A percentile compares a stretch with the other conserved stretches of the same genome.
Conservation (phyloP, 2,888 invertebrate genomes). For the Tuta absoluta region DNA sequence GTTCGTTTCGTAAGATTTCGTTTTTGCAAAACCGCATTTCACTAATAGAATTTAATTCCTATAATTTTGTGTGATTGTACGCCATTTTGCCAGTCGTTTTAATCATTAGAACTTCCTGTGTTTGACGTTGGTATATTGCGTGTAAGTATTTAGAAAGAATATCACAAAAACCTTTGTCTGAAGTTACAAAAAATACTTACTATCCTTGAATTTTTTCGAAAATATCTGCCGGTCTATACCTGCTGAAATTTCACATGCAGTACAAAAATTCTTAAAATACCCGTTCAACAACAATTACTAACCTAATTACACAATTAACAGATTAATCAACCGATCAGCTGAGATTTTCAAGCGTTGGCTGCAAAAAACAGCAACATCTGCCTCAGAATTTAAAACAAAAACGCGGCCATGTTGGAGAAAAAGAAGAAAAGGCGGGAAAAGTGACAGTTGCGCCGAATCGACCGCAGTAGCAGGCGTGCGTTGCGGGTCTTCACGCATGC, state of each 20-base stretch:
- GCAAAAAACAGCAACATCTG: constrained; percentile 60
- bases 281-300: constrained; percentile 47
- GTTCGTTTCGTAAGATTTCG: constrained; percentile 36
- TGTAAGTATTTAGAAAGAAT: not conserved
- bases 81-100: constrained; percentile 45
- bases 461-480: constrained; percentile 50
- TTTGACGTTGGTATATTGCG: constrained; percentile 33
- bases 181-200: not conserved
- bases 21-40: constrained; percentile 45
- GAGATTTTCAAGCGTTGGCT: constrained; percentile 52
- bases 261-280: constrained; percentile 50
- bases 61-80: constrained; percentile 50
- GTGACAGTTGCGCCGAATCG: constrained; percentile 68
- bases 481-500: constrained; percentile 58
- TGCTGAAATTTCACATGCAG: not conserved
- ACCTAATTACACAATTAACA: constrained; percentile 52
- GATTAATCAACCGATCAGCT: constrained; percentile 52
- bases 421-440: constrained; percentile 52
- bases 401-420: not conserved
- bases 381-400: constrained; percentile 24
- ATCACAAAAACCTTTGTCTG: too few relatives aligned
- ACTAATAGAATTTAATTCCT: constrained; percentile 69
- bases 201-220: not conserved
- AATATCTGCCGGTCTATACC: not conserved
- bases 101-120: constrained; percentile 70